Base-by-base conservation (phyloP, 2,797 vertebrate species). In the Podarcis lilfordi region DNA sequence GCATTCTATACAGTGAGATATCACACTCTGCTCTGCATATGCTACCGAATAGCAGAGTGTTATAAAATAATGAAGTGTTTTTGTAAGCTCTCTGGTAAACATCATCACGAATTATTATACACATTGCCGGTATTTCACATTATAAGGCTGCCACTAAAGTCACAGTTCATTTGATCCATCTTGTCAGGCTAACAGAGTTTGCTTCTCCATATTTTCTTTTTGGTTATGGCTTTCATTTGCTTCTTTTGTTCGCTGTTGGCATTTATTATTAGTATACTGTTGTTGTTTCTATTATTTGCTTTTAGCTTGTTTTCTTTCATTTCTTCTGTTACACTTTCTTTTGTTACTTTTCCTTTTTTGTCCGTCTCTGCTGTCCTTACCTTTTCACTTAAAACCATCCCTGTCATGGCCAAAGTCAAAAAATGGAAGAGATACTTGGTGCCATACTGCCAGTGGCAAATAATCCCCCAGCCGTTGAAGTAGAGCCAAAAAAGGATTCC, bases 401-500 rank as follows among this genome's bases (percentile, higher is more conserved):
- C 96, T 97, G 97, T 97, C 97, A 94, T 97, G 92, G 85, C 93
- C 96, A 94, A 97, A 99, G 98, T 96, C 97, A 97, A 95, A 97
- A 96, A 95, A 94, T 97, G 96, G 95, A 96, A 95, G 97, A 97
- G 91, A 97, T 98, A 92, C 95, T 98, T 96, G 97, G 97, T 96
- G 98, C 97, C 97, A 95, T 96, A 94, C 97, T 97, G n/a, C 96
- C 96, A 95, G 95, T 97, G 92, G 95, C 97, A 95, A 97, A 98
- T 86, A 97, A 93, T 94, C 96, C 97, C 96, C 96, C 96, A 91
- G 94, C 94, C 86, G 84, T 97, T 93, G 98, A 98, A 91, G 95
- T 90, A 90, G 97, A 98, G 89, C 91, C 95, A 95, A 98, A 98
- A 97, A 98, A 96, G 97, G 98, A 99, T 95, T 97, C 97, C 97